Evolutionary conservation across 2,113 vertebrate species (phyloP), one percentile per base, ranked within the genome.

Genomic region (Otis tarda): DNA sequence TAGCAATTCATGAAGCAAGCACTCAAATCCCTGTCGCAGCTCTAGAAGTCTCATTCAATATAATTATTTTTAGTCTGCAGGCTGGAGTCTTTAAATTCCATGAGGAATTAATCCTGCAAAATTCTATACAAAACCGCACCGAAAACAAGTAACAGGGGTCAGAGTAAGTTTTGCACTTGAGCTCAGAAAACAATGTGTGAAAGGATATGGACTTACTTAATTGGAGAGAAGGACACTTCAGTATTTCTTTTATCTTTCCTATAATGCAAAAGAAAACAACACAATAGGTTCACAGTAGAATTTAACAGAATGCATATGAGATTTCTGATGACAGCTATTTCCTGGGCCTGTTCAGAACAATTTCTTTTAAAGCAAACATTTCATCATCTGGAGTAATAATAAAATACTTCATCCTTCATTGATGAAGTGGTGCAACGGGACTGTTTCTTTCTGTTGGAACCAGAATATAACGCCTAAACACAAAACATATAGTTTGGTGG

Each of bases 191-290:
- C 11, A 53, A 13, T 2, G 8, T 18, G 9, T 60, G 55, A 79
- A 94, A 90, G 11, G 45, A 68, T 23, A 63, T 5, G 56, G 43
- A 98, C 98, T 98, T 96, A 98, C 98, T 97, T 98, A 92, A 98
- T 98, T 52, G 97, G 97, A 96, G 97, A 97, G 96, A 98, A 98
- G 52, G 97, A 97, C 82, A 98, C 95, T 1, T 98, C 98, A n/a
- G 45, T 97, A 68, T 97, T 98, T 97, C 97, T 98, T 77, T 97
- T 97, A 87, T 96, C 96, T 96, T 98, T 97, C 97, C 98, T 98
- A 50, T 73, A 94, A 94, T 14, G 55, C 1, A 1, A 87, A 90
- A 95, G 50, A 86, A 77, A 84, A 96, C 65, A 96, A 67, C 31
- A 92, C 49, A 79, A 75, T 25, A 85, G 69, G 67, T 84, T 50